Base-by-base conservation (phyloP, 1,140 invertebrate genomes). In the Papilio helenus region DNA sequence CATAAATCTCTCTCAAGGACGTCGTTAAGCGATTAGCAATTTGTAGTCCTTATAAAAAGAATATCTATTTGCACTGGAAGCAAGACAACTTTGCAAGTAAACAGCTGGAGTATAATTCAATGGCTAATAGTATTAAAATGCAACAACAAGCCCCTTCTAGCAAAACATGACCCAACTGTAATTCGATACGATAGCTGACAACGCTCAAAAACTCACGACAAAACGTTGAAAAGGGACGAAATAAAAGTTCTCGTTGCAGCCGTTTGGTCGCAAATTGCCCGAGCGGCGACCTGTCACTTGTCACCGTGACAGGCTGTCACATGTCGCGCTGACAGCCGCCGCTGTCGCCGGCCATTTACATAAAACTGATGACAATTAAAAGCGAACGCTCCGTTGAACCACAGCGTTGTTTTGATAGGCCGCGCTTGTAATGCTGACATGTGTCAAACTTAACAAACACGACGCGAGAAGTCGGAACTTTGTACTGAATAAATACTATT, bases 361-460 rank as follows among this genome's bases (percentile, higher is more conserved):
- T 91, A 90, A 91, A 87, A 85, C 80, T 82, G 83, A 86, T 87
- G 87, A 88, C 85, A 88, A 86, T 87, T 86, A 87, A 87, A 88
- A 87, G 79, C 83, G 86, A 83, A 61, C 55, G 76, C 61, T 81
- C 42, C 49, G 68, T 23, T 58, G 20, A 46, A 73, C 68, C n/a
- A 51, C 72, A 16, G 46, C 65, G 68, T 72, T 77, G 55, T 58
- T 77, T 61, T 61, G 76, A 77, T 77, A 77, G 76, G 76, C 55
- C 34, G 34, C 55, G 51, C 58, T 77, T 61, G 34, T 55, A 61
- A 42, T 61, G 10, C 16, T 65, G 76, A 61, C 76, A 65, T n/a
- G 10, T 77, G 76, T 77, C 76, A 77, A 65, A 77, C 18, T 76
- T 55, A 49, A 76, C 73, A 55, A 74, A 46, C 14, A 74, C 42